phyloP scores from a whole-genome alignment of 2,888 invertebrate species.

The Myopa testacea region DNA sequence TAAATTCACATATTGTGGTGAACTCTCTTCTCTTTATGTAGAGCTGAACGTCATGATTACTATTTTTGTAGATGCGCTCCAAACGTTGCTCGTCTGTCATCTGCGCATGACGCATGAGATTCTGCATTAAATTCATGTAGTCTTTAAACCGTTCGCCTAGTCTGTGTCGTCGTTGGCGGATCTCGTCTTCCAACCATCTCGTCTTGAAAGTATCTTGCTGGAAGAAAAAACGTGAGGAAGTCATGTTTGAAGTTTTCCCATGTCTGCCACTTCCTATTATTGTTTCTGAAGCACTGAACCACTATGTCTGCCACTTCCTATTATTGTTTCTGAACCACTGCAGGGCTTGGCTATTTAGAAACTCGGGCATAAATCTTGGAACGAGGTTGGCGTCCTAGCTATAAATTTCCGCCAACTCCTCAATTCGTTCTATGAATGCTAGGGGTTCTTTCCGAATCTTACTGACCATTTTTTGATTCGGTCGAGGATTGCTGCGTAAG shows the following conservation, averaged over 20 bases:
- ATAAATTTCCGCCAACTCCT: not conserved
- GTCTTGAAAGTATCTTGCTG: constrained; percentile 2
- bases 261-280: no score
- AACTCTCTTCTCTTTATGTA: not conserved
- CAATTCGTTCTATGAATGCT: no score
- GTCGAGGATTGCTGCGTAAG: no score
- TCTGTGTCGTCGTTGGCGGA: not conserved
- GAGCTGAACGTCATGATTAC: not conserved
- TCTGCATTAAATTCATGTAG: not conserved
- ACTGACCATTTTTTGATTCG: no score
- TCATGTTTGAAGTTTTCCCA: not conserved
- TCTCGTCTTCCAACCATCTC: not conserved
- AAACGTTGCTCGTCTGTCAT: not conserved
- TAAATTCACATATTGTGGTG: not conserved
- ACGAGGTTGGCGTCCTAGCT: not conserved
- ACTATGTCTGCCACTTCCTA: no score
- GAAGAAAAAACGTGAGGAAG: not conserved
- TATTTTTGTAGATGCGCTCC: not conserved
- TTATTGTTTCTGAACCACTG: not conserved
- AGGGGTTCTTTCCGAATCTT: no score
- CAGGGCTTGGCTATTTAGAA: not conserved
- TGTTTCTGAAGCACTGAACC: no score
- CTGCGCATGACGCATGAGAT: not conserved
- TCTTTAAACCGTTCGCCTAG: not conserved
- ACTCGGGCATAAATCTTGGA: not conserved